phyloP scores from a whole-genome alignment of 2,113 vertebrate genomes.

The Trogon melanurus region DNA sequence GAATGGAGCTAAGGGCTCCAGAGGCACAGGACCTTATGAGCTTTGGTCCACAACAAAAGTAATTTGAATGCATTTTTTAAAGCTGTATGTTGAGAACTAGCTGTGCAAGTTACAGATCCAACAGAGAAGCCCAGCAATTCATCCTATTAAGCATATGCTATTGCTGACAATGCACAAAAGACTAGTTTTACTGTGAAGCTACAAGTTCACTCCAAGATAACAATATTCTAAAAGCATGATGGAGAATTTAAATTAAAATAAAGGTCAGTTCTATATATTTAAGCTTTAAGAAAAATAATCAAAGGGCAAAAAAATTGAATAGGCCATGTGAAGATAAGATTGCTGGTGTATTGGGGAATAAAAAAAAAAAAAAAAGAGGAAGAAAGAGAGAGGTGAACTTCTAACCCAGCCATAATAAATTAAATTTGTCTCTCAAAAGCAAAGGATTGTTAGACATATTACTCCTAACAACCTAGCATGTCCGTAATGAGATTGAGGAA shows the following conservation, averaged over 20 bases:
- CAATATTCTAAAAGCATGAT: background rate
- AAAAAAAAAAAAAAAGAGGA: background rate
- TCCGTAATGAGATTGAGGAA: slow-evolving; percentile 6
- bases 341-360: background rate
- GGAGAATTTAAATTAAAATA: slow-evolving; percentile 14
- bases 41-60: background rate
- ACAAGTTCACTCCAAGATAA: background rate
- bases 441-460: background rate
- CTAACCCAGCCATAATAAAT: background rate
- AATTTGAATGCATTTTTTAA: background rate
- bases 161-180: background rate
- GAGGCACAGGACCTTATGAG: background rate
- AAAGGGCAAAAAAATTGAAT: background rate
- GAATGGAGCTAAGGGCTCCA: background rate
- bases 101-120: background rate
- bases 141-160: background rate
- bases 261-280: background rate
- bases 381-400: background rate
- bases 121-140: background rate
- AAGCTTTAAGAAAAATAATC: background rate
- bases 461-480: background rate
- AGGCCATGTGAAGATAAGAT: background rate
- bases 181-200: background rate
- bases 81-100: background rate
- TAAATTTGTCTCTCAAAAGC: background rate